Conservation (phyloP, 2,113 vertebrate species). For the Felis chaus region DNA sequence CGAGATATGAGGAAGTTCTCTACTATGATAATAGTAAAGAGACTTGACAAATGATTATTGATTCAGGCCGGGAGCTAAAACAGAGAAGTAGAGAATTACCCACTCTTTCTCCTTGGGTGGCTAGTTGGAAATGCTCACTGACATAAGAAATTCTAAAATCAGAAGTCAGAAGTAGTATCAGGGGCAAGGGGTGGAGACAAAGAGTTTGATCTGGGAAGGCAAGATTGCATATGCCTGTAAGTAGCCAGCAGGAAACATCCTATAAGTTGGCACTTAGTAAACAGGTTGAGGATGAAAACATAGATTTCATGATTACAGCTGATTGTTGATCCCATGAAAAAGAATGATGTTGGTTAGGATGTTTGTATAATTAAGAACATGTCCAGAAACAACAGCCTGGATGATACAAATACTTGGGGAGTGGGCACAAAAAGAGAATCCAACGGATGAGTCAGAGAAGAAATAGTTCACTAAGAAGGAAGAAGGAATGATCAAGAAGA, state of each 20-base stretch:
- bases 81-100: background rate
- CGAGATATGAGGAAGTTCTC: background rate
- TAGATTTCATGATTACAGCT: background rate
- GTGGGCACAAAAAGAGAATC: background rate
- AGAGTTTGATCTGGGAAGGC: background rate
- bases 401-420: background rate
- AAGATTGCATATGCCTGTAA: background rate
- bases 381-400: background rate
- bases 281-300: background rate
- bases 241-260: background rate
- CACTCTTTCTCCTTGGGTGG: background rate
- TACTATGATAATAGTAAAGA: background rate
- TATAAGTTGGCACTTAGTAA: background rate
- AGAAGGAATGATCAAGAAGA: background rate
- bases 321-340: background rate
- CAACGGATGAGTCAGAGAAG: background rate
- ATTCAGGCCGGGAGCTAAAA: background rate
- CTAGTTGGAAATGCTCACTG: background rate
- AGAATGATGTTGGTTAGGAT: background rate
- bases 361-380: background rate
- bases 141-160: background rate
- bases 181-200: background rate
- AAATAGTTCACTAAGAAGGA: background rate
- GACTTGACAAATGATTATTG: background rate
- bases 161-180: background rate